Base-by-base conservation (phyloP, 2,113 vertebrate genomes). In the Smithornis capensis region DNA sequence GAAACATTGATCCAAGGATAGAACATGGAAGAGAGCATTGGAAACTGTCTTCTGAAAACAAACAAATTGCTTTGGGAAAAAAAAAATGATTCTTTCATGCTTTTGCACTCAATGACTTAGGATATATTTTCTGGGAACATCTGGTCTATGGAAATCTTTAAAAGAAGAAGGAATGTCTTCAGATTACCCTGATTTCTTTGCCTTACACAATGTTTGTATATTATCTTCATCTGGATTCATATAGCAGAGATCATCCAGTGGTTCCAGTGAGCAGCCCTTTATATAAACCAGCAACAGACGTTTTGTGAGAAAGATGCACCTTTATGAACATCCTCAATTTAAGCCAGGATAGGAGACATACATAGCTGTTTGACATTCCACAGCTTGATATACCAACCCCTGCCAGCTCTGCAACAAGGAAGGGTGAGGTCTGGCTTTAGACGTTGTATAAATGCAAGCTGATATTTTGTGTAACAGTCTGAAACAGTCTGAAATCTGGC, bases 401-500 rank as follows among this genome's bases (percentile, higher is more conserved):
- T 93, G 95, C 94, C 95, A 96, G 84, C 78, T 87, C 77, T 64
- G 55, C 76, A 64, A 89, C 19, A 57, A 90, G 69, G n/a, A 87
- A 94, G 87, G 38, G 56, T 84, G 84, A 92, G 1, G 33, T 55
- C 56, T 84, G 95, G 92, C 94, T 95, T 53, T 82, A 94, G 70
- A 87, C 78, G n/a, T 6, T 65, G 74, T 37, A 7, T 31, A 73
- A 96, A 67, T 57, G 62, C 74, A 71, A 91, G 57, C 74, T 93
- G 92, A 95, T 93, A 91, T 89, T 90, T 85, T 84, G 95, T 4
- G 1, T 50, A 87, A 78, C 69, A 75, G 56, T 68, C 94, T 87
- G 88, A 90, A 94, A 82, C 74, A 75, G 25, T 23, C 95, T 82
- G 65, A 95, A 94, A 96, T 89, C 81, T 94, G 90, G 37, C 49